Conservation (phyloP, 2,113 vertebrate species). For the Mohoua ochrocephala region DNA sequence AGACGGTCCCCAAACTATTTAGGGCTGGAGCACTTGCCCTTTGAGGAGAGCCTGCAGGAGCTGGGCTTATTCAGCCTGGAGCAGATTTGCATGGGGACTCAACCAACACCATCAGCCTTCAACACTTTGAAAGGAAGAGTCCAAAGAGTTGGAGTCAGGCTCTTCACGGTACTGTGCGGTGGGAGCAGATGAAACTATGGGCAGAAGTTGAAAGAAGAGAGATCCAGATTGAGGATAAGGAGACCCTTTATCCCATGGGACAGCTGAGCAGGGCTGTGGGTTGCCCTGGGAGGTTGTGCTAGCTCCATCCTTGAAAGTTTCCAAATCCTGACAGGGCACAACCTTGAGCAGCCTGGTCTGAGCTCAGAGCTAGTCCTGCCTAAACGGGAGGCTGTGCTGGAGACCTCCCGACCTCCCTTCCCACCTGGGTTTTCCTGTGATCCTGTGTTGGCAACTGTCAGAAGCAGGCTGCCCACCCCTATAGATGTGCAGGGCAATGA, state of each 20-base stretch:
- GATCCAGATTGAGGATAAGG: neutral
- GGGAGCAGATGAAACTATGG: neutral
- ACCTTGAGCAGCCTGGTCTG: neutral
- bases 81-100: neutral
- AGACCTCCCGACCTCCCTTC: neutral
- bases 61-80: neutral
- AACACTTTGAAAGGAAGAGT: neutral
- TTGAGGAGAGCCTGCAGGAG: neutral
- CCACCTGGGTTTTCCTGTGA: neutral
- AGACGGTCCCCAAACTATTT: neutral
- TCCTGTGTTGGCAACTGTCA: neutral
- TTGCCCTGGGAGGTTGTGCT: neutral
- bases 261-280: neutral
- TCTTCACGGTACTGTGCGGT: neutral
- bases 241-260: neutral
- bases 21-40: neutral
- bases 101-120: neutral
- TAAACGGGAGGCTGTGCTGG: neutral
- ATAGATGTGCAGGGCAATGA: neutral
- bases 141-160: neutral
- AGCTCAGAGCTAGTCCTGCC: neutral
- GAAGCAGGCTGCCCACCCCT: neutral
- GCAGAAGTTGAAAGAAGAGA: neutral
- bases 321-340: neutral
- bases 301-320: neutral